phyloP scores from a whole-genome alignment of 2,888 invertebrate species.

The Nomada ruficornis region DNA sequence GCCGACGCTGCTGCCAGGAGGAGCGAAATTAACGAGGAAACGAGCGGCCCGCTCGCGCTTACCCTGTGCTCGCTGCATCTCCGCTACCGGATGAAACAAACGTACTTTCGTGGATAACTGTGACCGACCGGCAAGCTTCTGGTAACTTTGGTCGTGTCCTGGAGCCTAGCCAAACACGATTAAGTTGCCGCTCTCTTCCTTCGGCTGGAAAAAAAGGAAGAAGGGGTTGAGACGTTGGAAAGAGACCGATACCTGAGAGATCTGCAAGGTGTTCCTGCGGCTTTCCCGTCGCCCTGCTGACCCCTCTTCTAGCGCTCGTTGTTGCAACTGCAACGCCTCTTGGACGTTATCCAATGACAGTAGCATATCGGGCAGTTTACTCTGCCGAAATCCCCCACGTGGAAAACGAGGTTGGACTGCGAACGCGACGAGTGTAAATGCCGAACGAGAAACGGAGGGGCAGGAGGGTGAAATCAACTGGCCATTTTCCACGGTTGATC shows the following conservation, averaged over 20 bases:
- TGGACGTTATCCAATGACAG: conserved; percentile 80
- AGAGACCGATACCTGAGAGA: conserved; percentile 64
- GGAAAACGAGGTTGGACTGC: conserved; percentile 67
- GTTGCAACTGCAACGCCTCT: conserved; percentile 75
- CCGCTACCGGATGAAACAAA: conserved; percentile 67
- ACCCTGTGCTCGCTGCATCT: conserved; percentile 43
- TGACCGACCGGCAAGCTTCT: conserved; percentile 65
- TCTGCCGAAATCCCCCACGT: conserved; percentile 55
- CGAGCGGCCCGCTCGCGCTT: conserved; percentile 49
- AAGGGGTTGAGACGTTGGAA: conserved; percentile 25
- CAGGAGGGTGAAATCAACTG: conserved; percentile 56
- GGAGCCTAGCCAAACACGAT: conserved; percentile 81
- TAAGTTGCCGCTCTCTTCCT: conserved; percentile 69
- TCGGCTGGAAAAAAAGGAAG: conserved; percentile 6
- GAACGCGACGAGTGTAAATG: conserved; percentile 52
- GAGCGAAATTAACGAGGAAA: conserved; percentile 61
- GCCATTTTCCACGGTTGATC: conserved; percentile 71
- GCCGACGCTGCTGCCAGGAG: conserved; percentile 7
- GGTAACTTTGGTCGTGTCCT: conserved; percentile 73
- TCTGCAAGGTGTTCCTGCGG: conserved; percentile 66
- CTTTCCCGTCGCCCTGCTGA: background rate
- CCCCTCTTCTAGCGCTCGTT: conserved; percentile 4
- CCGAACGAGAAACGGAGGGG: background rate
- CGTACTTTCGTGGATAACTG: conserved; percentile 70
- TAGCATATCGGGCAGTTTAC: conserved; percentile 77